Evolutionary conservation across 2,888 invertebrate species (phyloP), one percentile per base, ranked within the genome.

Genomic region (Smittia aterrima): DNA sequence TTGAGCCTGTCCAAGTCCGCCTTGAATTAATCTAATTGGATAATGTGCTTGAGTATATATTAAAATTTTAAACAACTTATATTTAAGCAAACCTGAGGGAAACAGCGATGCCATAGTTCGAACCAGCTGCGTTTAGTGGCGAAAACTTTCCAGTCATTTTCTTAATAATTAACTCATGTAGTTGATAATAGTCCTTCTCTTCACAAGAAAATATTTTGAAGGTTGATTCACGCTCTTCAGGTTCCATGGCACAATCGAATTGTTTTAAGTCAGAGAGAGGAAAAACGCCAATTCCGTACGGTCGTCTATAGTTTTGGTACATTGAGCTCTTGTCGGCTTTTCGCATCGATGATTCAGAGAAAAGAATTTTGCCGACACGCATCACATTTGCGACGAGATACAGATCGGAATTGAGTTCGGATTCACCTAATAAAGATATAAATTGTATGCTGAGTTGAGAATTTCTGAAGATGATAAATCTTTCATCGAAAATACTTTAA

Each of bases 331-430:
- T 83, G 74, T 83, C 83, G 1, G 41, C 27, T 80, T 83, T 78
- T 76, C 82, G 82, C 0, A 82, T 79, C 4, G 83, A 82, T 41
- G 74, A 41, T 73, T 83, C 83, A 4, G 82, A 81, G 74, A 81
- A 81, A 16, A 93, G 86, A 87, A 95, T 93, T 79, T 92, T 87
- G 1, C 96, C 96, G 73, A 95, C 90, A 70, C 96, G 87, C 84
- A 95, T 91, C 66, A 96, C 92, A 82, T 95, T 94, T 76, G 93
- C 93, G 38, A 96, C 91, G 77, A 97, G 85, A 85, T 92, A 95
- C 24, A 96, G 85, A 79, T 96, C 95, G 75, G 91, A 89, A 74
- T 89, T 89, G 73, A 95, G 86, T 82, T 96, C 96, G 54, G 92
- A 88, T 77, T 89, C 90, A 70, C 95, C 95, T 79, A 54, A 18